Conservation (phyloP, 1,140 invertebrate genomes). For the Heliconius melpomene region DNA sequence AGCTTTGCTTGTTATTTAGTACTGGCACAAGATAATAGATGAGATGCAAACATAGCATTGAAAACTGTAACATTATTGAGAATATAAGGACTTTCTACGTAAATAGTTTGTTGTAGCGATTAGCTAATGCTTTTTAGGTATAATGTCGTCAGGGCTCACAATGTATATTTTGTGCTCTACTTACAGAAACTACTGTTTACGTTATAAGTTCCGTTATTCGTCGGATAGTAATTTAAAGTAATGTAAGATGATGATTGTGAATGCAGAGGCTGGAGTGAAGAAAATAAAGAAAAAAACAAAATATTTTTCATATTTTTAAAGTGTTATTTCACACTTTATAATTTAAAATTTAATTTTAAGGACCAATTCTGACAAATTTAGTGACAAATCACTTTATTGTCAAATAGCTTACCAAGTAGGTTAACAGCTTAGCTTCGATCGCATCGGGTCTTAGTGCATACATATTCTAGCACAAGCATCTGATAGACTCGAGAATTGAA, state of each 20-base stretch:
- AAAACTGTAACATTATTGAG: conserved; percentile 20
- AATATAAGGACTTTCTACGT: conserved; percentile 1
- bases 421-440: not conserved
- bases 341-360: too few species aligned
- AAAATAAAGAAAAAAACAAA: too few species aligned
- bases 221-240: too few species aligned
- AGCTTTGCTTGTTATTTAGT: conserved; percentile 11
- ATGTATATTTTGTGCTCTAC: not conserved
- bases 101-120: conserved; percentile 1
- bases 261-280: too few species aligned
- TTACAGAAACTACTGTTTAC: not conserved
- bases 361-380: not conserved
- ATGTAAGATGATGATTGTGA: too few species aligned
- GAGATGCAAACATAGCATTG: conserved; percentile 30
- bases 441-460: not conserved
- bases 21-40: conserved; percentile 32
- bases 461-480: conserved; percentile 1
- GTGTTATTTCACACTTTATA: too few species aligned
- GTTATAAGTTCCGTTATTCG: too few species aligned
- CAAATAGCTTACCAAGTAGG: not conserved
- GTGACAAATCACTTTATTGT: not conserved
- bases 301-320: too few species aligned
- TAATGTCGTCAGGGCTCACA: not conserved
- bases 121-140: conserved; percentile 3
- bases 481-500: conserved; percentile 11